Conservation (phyloP, 2,113 vertebrate species). For the Odobenus rosmarus region DNA sequence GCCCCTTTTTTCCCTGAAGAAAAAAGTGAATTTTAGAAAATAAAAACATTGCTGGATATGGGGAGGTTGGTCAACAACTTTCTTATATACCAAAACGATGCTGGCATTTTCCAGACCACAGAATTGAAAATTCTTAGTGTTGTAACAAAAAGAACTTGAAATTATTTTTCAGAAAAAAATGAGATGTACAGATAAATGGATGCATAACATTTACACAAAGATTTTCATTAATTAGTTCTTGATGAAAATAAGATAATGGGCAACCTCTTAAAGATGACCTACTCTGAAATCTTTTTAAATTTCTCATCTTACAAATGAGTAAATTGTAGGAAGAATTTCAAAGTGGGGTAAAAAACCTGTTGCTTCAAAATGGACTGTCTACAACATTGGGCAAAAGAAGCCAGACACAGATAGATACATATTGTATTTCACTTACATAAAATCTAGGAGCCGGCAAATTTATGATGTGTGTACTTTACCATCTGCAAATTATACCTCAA, state of each 20-base stretch:
- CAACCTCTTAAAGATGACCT: neutral
- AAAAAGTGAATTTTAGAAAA: conserved; percentile 30
- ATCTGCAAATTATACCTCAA: neutral
- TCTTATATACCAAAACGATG: conserved; percentile 21
- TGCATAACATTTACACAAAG: neutral
- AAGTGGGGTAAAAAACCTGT: conserved; percentile 45
- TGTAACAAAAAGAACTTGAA: neutral
- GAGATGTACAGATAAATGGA: neutral
- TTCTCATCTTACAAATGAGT: conserved; percentile 7
- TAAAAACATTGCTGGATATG: neutral
- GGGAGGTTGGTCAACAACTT: neutral
- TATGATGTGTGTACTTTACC: neutral
- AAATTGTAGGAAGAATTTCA: conserved; percentile 52
- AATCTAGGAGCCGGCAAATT: conserved; percentile 16
- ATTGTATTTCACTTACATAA: neutral
- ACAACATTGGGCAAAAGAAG: neutral
- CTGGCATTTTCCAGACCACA: neutral
- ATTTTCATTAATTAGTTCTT: conserved; percentile 3
- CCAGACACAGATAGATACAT: neutral
- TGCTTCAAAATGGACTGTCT: conserved; percentile 7
- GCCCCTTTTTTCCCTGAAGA: neutral
- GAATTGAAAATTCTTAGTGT: neutral
- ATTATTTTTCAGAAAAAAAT: conserved; percentile 35
- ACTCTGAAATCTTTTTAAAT: neutral
- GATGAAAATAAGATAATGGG: conserved; percentile 16